Evolutionary conservation across 2,888 invertebrate species (phyloP).

Genomic region (Cephus spinipes): DNA sequence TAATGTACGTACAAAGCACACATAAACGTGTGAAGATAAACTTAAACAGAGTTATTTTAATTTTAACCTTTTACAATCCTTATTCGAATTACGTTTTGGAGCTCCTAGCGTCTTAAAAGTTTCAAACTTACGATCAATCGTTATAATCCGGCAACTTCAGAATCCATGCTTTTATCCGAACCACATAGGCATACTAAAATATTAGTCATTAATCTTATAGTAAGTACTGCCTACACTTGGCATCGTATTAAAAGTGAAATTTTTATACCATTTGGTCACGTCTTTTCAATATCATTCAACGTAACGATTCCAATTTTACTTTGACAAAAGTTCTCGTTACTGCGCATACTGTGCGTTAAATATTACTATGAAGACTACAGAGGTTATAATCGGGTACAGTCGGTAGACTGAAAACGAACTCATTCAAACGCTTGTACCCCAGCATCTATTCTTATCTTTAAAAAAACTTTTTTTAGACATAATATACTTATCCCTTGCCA

Average conservation of each 20-base stretch:
- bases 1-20: conserved; percentile 28
- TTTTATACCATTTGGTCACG: not conserved
- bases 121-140: too few species aligned
- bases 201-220: not conserved
- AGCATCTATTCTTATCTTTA: not conserved
- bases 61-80: not conserved
- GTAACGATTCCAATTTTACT: not conserved
- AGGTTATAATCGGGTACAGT: not conserved
- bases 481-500: conserved; percentile 34
- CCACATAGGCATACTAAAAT: not conserved
- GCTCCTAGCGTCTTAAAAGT: too few species aligned
- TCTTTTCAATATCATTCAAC: not conserved
- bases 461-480: not conserved
- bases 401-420: not conserved
- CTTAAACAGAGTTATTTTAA: not conserved
- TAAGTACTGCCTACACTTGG: not conserved
- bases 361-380: not conserved
- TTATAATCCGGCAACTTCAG: too few species aligned
- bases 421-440: not conserved
- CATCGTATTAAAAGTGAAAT: not conserved
- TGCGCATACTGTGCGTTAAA: not conserved
- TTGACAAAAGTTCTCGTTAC: not conserved
- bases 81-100: not conserved
- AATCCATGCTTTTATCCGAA: not conserved
- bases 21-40: not conserved